A percentile compares a stretch with the other conserved stretches of the same genome.
These are phyloP conservation scores for Idaea dimidiata DNA, from an alignment of 2,888 invertebrate species.

Conservation along the genomic window DNA sequence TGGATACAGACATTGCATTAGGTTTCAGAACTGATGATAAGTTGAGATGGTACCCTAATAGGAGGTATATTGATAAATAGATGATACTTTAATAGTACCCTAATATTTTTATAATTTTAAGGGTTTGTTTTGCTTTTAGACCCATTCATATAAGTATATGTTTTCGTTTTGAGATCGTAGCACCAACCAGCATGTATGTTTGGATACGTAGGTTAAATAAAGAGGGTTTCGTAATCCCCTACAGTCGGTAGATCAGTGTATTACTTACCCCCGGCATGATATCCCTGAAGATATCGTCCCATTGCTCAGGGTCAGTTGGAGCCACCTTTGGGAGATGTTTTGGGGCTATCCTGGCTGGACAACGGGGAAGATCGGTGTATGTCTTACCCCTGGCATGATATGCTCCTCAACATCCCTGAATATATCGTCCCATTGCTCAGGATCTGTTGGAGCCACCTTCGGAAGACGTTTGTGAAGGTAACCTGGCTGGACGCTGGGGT, in stretches of 20 bases:
- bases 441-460: slow-evolving; percentile 90
- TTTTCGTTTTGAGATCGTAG: background rate
- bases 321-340: slow-evolving; percentile 92
- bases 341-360: slow-evolving; percentile 97
- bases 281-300: slow-evolving; percentile 95
- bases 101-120: too few relatives aligned
- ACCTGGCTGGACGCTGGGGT: slow-evolving; percentile 96
- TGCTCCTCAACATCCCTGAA: slow-evolving; percentile 95
- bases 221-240: too few relatives aligned
- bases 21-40: too few relatives aligned
- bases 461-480: slow-evolving; percentile 94
- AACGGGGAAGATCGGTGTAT: slow-evolving; percentile 93
- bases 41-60: too few relatives aligned
- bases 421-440: slow-evolving; percentile 95
- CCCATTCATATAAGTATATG: too few relatives aligned
- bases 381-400: slow-evolving; percentile 98
- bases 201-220: too few relatives aligned
- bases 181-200: too few relatives aligned
- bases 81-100: too few relatives aligned
- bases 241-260: too few relatives aligned
- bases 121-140: too few relatives aligned
- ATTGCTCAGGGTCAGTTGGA: slow-evolving; percentile 92
- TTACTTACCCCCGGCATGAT: slow-evolving; percentile 92
- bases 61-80: too few relatives aligned
- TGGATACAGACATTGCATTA: slow-evolving; percentile 10